Conservation (phyloP, 2,113 vertebrate species). For the Xyliphius kryptos region DNA sequence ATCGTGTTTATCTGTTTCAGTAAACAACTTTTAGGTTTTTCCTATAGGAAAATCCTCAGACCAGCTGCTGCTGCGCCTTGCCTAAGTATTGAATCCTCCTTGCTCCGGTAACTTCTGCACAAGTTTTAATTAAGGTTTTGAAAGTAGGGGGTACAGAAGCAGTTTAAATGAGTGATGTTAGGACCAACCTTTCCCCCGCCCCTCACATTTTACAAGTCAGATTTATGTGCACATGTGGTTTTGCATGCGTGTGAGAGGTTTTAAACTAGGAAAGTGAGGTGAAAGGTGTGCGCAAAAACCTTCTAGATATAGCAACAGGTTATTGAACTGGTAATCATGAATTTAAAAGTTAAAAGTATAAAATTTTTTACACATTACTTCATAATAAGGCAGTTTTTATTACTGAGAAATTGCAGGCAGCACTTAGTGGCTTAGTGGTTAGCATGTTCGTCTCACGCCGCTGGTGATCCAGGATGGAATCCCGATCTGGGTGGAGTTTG, state of each 20-base stretch:
- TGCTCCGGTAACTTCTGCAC: background rate
- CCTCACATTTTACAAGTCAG: slow-evolving; percentile 14
- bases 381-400: too few relatives aligned
- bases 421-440: too few relatives aligned
- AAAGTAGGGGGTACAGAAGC: background rate
- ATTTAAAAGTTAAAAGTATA: too few relatives aligned
- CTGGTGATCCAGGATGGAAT: too few relatives aligned
- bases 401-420: too few relatives aligned
- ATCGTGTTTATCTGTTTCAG: too few relatives aligned
- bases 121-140: slow-evolving; percentile 14
- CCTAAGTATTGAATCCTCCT: too few relatives aligned
- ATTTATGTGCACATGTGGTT: slow-evolving; percentile 20
- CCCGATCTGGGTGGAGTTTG: too few relatives aligned
- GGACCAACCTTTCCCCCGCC: slow-evolving; percentile 14
- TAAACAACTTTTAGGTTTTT: background rate
- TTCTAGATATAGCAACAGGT: background rate
- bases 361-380: too few relatives aligned
- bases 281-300: background rate
- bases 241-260: background rate
- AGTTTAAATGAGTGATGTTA: slow-evolving; percentile 6
- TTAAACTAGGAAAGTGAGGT: background rate
- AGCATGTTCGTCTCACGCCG: too few relatives aligned
- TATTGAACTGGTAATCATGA: too few relatives aligned
- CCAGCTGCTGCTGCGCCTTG: too few relatives aligned
- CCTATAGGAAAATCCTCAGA: background rate